Evolutionary conservation across 2,888 invertebrate genomes (phyloP).

Genomic region (Chaetogeoica ovagalla): DNA sequence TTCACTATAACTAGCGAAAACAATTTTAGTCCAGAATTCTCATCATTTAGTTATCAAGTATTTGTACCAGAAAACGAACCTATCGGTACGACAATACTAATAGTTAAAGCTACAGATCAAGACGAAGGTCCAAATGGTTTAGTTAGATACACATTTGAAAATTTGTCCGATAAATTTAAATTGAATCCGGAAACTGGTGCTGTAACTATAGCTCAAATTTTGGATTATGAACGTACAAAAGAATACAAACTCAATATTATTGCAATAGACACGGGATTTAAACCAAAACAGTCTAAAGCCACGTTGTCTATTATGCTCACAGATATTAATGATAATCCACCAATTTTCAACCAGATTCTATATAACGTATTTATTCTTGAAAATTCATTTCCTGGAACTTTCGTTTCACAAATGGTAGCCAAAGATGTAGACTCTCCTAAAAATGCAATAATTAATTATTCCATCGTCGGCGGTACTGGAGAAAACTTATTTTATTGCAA

Average conservation of each 20-base stretch:
- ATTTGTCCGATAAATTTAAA: constrained; percentile 80
- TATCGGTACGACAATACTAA: constrained; percentile 80
- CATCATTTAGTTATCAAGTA: constrained; percentile 82
- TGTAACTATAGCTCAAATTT: constrained; percentile 74
- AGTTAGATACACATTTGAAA: constrained; percentile 79
- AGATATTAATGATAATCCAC: constrained; percentile 92
- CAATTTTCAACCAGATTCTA: constrained; percentile 75
- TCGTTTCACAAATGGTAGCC: constrained; percentile 76
- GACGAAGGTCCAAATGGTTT: constrained; percentile 90
- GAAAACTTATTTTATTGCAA: constrained; percentile 78
- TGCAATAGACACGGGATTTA: constrained; percentile 83
- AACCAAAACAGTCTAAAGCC: constrained; percentile 74
- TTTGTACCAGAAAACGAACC: constrained; percentile 90
- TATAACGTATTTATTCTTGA: constrained; percentile 82
- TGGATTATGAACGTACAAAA: constrained; percentile 85
- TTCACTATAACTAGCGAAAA: constrained; percentile 87
- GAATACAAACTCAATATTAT: constrained; percentile 86
- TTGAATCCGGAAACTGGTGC: constrained; percentile 78
- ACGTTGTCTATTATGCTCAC: constrained; percentile 83
- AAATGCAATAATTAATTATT: constrained; percentile 83
- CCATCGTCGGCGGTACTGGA: constrained; percentile 75
- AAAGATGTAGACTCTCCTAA: constrained; percentile 84
- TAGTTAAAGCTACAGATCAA: constrained; percentile 80
- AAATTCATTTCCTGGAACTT: constrained; percentile 75
- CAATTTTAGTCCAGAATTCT: constrained; percentile 76